phyloP scores from a whole-genome alignment of 2,113 vertebrate species.

The Platichthys stellatus region DNA sequence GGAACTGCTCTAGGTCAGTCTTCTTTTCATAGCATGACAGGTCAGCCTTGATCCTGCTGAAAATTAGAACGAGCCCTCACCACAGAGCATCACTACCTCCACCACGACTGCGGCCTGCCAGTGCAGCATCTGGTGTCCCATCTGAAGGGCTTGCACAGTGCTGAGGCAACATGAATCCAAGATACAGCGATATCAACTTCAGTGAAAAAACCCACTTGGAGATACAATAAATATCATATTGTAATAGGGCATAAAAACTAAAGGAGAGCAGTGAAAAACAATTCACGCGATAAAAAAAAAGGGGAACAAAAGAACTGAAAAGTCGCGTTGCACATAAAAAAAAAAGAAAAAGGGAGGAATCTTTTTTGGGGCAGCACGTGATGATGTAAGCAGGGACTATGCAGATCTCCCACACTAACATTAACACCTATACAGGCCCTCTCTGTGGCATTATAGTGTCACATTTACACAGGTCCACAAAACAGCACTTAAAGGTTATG shows the following conservation, averaged over 20 bases:
- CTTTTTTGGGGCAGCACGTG: conserved; percentile 33
- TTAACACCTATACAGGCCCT: conserved; percentile 75
- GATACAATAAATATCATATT: background rate
- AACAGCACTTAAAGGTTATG: conserved; percentile 73
- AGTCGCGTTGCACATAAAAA: background rate
- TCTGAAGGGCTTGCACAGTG: conserved; percentile 19
- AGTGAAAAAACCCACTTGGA: background rate
- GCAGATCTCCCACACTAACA: conserved; percentile 64
- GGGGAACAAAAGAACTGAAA: conserved; percentile 5
- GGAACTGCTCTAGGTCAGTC: conserved; percentile 11
- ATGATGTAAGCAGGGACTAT: conserved; percentile 57
- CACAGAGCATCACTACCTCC: conserved; percentile 23
- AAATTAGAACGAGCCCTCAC: conserved; percentile 37
- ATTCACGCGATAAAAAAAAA: background rate
- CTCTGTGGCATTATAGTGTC: conserved; percentile 72
- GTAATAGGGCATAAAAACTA: background rate
- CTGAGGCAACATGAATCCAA: background rate
- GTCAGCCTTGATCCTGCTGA: conserved; percentile 12
- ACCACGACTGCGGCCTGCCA: background rate
- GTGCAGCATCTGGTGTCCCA: conserved; percentile 1
- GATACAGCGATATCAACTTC: background rate
- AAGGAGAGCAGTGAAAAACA: background rate
- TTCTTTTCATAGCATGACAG: conserved; percentile 29
- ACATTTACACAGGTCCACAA: conserved; percentile 76
- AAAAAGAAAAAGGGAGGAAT: background rate